Percentiles rank a stretch among this genome's conserved stretches.
Evolutionary conservation across 2,888 invertebrate genomes (phyloP).

Genomic region (Hypselothyrea guttata): DNA sequence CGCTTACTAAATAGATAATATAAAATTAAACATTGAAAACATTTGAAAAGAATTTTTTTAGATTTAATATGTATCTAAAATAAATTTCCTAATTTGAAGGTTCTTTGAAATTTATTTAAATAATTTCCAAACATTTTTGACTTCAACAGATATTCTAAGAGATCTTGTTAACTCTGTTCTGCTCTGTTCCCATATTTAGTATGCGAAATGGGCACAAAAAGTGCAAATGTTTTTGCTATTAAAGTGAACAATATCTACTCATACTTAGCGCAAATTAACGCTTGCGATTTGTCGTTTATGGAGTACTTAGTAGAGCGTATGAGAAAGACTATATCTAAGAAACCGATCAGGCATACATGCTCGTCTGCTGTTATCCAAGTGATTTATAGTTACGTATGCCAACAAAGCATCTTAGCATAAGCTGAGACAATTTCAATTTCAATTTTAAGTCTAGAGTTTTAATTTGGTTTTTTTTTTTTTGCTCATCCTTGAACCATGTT

Average conservation of each 20-base stretch:
- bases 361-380: slow-evolving; percentile 18
- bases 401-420: slow-evolving; percentile 21
- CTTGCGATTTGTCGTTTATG: slow-evolving; percentile 22
- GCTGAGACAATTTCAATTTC: slow-evolving; percentile 32
- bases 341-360: slow-evolving; percentile 46
- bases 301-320: slow-evolving; percentile 16
- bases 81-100: too few relatives aligned
- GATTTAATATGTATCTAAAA: too few relatives aligned
- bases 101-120: too few relatives aligned
- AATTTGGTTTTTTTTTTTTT: slow-evolving; percentile 3
- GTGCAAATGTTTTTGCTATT: slow-evolving; percentile 11
- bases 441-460: slow-evolving; percentile 16
- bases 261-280: slow-evolving; percentile 20
- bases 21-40: neutral
- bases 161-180: too few relatives aligned
- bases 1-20: slow-evolving; percentile 14
- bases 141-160: too few relatives aligned
- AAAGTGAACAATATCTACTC: slow-evolving; percentile 7
- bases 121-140: too few relatives aligned
- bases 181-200: too few relatives aligned
- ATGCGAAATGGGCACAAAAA: neutral
- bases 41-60: too few relatives aligned
- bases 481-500: slow-evolving; percentile 62
- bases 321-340: slow-evolving; percentile 32
- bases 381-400: slow-evolving; percentile 33